These are phyloP conservation scores for Oscheius sp. DNA, from an alignment of 2,888 invertebrate genomes.

Conservation along the genomic window DNA sequence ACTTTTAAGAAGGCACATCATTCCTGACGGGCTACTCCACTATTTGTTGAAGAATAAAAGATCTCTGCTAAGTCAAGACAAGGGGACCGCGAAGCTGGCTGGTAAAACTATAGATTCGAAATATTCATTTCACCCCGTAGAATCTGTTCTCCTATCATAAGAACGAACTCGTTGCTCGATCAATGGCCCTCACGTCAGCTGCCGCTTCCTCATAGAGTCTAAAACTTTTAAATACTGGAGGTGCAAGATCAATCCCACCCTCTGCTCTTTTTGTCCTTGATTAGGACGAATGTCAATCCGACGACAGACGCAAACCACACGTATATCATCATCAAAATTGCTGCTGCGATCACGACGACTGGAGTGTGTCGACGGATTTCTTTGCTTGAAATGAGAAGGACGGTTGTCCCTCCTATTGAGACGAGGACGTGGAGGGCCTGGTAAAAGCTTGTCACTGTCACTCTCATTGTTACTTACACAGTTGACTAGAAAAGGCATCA, in stretches of 20 bases:
- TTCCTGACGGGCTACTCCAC: too few species aligned
- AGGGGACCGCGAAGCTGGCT: too few species aligned
- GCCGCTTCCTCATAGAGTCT: constrained; percentile 13
- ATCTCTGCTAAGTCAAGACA: too few species aligned
- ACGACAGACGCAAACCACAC: constrained; percentile 30
- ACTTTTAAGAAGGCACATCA: too few species aligned
- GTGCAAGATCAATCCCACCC: constrained; percentile 4
- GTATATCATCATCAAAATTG: constrained; percentile 6
- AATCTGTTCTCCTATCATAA: background rate
- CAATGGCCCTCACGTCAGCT: constrained; percentile 6
- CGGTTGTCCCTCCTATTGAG: background rate
- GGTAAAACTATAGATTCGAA: too few species aligned
- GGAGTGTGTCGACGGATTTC: constrained; percentile 17
- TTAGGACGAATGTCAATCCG: constrained; percentile 28
- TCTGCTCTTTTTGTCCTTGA: constrained; percentile 30
- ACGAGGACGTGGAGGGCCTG: constrained; percentile 17
- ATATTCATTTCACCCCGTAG: too few species aligned
- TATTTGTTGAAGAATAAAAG: too few species aligned
- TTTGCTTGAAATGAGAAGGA: constrained; percentile 4
- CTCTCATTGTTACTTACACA: constrained; percentile 38
- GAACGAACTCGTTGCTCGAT: constrained; percentile 20
- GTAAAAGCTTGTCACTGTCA: background rate
- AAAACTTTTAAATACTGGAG: background rate
- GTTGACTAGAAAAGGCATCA: constrained; percentile 56
- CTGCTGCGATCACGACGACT: constrained; percentile 21